Percentiles rank a stretch among this genome's conserved stretches.
Conservation (phyloP, 2,888 invertebrate genomes). For the Athripsodes cinereus region DNA sequence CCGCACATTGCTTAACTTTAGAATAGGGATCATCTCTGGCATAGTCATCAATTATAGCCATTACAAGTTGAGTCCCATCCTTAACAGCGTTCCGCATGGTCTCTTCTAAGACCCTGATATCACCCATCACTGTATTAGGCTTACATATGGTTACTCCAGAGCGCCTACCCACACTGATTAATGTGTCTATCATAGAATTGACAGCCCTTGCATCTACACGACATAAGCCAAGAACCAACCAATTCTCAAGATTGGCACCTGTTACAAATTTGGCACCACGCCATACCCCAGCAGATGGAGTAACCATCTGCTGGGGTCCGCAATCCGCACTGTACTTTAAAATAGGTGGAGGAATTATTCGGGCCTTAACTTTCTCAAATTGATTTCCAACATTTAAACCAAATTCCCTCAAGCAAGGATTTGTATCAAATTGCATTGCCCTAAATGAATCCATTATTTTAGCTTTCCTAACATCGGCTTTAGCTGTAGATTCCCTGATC, state of each 20-base stretch:
- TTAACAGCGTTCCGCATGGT: not conserved
- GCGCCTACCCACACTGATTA: not conserved
- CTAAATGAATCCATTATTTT: constrained; percentile 68
- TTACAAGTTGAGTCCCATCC: not conserved
- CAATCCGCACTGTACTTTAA: constrained; percentile 56
- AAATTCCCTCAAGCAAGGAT: constrained; percentile 67
- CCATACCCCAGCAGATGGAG: not conserved
- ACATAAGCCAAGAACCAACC: not conserved
- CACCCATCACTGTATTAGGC: not conserved
- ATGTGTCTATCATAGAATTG: not conserved
- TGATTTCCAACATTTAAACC: constrained; percentile 67
- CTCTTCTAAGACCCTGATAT: not conserved
- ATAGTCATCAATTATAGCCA: not conserved
- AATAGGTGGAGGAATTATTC: constrained; percentile 70
- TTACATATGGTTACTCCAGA: not conserved
- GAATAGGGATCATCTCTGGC: not conserved
- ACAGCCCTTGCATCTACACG: not conserved
- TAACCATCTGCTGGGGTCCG: not conserved
- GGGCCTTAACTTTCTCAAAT: constrained; percentile 72
- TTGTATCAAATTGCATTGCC: constrained; percentile 35
- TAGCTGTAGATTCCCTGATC: constrained; percentile 81
- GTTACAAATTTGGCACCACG: not conserved
- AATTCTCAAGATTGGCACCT: not conserved
- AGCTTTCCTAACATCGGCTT: constrained; percentile 65
- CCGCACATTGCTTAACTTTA: constrained; percentile 62